These are phyloP conservation scores for Pocillopora verrucosa DNA, from an alignment of 64 coral and sea anemone species.

Conservation along the genomic window DNA sequence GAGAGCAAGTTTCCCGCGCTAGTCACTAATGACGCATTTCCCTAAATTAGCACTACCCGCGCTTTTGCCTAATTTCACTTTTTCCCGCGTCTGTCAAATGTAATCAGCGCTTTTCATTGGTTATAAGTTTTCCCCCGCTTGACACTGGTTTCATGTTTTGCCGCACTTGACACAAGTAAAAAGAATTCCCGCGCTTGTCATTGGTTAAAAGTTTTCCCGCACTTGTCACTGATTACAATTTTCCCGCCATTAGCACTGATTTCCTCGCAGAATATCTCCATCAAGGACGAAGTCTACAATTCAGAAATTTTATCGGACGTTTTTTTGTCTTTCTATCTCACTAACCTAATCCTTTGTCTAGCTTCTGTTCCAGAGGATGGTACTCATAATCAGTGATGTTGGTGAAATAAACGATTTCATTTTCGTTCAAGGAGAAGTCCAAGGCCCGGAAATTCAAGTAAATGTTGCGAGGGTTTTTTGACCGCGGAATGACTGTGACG, in stretches of 20 bases:
- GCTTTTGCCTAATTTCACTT: too few relatives aligned
- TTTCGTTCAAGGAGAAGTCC: conserved; percentile 65
- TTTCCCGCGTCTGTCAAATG: too few relatives aligned
- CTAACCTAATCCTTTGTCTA: conserved; percentile 62
- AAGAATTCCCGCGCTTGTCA: too few relatives aligned
- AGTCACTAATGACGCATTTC: background rate
- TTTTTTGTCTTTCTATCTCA: background rate
- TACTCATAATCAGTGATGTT: conserved; percentile 80
- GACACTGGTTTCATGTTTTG: background rate
- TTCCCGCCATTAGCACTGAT: background rate
- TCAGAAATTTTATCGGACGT: background rate
- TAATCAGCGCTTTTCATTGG: too few relatives aligned
- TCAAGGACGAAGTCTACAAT: too few relatives aligned
- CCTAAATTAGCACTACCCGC: too few relatives aligned
- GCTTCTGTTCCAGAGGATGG: conserved; percentile 59
- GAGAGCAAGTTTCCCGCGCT: background rate
- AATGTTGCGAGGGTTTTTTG: conserved; percentile 83
- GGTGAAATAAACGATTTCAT: conserved; percentile 71
- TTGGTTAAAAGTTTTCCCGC: too few relatives aligned
- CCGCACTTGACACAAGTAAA: background rate
- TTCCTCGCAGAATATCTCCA: too few relatives aligned
- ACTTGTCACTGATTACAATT: background rate
- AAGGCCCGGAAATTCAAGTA: conserved; percentile 71
- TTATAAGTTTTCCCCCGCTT: background rate
- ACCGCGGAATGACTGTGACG: conserved; percentile 93